Conservation (phyloP, 1,140 invertebrate genomes). For the Probaryconus sp. region DNA sequence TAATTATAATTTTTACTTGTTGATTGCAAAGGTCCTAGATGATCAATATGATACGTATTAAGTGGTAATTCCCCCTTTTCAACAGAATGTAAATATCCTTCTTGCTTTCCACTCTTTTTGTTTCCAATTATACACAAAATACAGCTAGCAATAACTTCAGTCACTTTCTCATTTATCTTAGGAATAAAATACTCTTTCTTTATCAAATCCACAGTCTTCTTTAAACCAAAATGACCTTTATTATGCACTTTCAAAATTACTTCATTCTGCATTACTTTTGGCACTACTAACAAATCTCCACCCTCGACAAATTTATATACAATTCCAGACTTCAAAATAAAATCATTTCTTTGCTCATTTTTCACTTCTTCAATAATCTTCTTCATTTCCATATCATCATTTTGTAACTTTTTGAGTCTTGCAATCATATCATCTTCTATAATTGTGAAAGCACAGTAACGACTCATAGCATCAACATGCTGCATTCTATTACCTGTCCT, state of each 20-base stretch:
- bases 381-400: conserved; percentile 44
- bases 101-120: too few relatives aligned
- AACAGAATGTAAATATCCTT: too few relatives aligned
- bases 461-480: conserved; percentile 58
- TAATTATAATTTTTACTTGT: too few relatives aligned
- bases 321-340: not conserved
- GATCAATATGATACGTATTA: too few relatives aligned
- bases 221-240: conserved; percentile 22
- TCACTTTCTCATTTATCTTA: too few relatives aligned
- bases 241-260: conserved; percentile 22
- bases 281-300: conserved; percentile 25
- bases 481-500: conserved; percentile 43
- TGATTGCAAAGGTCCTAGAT: too few relatives aligned
- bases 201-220: conserved; percentile 27
- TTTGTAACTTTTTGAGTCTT: conserved; percentile 28
- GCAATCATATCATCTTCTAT: not conserved
- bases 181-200: conserved; percentile 59
- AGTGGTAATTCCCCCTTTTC: too few relatives aligned
- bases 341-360: not conserved
- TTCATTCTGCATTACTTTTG: conserved; percentile 26
- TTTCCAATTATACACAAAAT: too few relatives aligned
- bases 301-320: conserved; percentile 28
- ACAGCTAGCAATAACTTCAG: too few relatives aligned
- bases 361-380: not conserved
- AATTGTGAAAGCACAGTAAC: conserved; percentile 15